phyloP scores from a whole-genome alignment of 1,140 invertebrate genomes.

The Tetramorium simillimum region DNA sequence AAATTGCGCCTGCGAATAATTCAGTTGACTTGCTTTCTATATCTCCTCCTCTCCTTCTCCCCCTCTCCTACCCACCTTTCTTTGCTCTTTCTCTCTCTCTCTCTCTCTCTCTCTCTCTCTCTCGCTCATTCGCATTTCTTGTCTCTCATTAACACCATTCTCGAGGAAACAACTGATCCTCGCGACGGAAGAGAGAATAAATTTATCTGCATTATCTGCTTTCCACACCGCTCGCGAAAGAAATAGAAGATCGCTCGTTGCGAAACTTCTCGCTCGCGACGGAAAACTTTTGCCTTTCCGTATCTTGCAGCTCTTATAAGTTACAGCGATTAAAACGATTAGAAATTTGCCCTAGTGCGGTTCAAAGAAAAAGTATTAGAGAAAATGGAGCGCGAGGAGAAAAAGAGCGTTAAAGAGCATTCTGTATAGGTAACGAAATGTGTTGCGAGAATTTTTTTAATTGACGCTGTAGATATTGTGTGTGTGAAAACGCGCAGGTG shows the following conservation, averaged over 20 bases:
- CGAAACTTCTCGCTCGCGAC: not conserved
- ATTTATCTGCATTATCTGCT: slow-evolving; percentile 19
- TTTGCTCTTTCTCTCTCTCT: not conserved
- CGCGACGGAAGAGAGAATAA: not conserved
- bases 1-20: not conserved
- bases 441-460: not conserved
- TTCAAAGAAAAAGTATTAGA: not conserved
- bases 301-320: slow-evolving; percentile 23
- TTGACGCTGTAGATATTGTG: not conserved
- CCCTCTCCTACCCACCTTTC: too few species aligned
- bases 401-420: not conserved
- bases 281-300: slow-evolving; percentile 26
- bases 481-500: not conserved
- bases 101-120: too few species aligned
- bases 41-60: not conserved
- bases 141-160: not conserved
- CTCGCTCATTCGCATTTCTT: not conserved
- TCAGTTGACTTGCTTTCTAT: not conserved
- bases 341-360: slow-evolving; percentile 4
- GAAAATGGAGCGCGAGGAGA: not conserved
- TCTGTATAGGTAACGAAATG: not conserved
- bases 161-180: not conserved
- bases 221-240: not conserved
- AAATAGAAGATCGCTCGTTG: slow-evolving; percentile 16
- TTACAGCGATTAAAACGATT: slow-evolving; percentile 32